Percentiles rank a stretch among this genome's conserved stretches.
Evolutionary conservation across 2,888 invertebrate species (phyloP).

Genomic region (Tipula unca): DNA sequence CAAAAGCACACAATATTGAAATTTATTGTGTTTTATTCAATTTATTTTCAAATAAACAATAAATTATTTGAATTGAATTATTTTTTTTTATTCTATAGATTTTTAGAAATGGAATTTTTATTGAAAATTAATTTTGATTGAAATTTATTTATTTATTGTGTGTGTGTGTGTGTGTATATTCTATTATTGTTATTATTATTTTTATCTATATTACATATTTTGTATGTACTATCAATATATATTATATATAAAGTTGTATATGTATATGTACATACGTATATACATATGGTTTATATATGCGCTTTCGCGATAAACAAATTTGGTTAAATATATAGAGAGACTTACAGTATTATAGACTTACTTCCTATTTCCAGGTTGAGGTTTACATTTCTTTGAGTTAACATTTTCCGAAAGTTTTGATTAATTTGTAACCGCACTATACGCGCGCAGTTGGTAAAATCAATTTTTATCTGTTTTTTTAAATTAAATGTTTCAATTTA

Average conservation of each 20-base stretch:
- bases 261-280: background rate
- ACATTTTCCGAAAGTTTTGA: background rate
- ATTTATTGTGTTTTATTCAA: constrained; percentile 8
- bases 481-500: background rate
- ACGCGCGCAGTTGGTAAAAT: background rate
- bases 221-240: background rate
- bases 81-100: background rate
- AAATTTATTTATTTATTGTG: background rate
- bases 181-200: background rate
- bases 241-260: background rate
- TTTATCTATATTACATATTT: background rate
- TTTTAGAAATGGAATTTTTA: constrained; percentile 14
- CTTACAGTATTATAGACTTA: background rate
- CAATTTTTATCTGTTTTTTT: background rate
- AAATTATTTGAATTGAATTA: constrained; percentile 8
- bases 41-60: constrained; percentile 14
- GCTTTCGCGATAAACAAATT: background rate
- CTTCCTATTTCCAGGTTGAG: background rate
- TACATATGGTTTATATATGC: background rate
- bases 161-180: background rate
- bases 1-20: constrained; percentile 14
- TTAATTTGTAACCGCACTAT: background rate
- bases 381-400: background rate
- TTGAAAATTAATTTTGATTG: constrained; percentile 14
- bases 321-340: background rate